Conservation (phyloP, 2,888 invertebrate genomes). For the Macrostomum cliftonense region DNA sequence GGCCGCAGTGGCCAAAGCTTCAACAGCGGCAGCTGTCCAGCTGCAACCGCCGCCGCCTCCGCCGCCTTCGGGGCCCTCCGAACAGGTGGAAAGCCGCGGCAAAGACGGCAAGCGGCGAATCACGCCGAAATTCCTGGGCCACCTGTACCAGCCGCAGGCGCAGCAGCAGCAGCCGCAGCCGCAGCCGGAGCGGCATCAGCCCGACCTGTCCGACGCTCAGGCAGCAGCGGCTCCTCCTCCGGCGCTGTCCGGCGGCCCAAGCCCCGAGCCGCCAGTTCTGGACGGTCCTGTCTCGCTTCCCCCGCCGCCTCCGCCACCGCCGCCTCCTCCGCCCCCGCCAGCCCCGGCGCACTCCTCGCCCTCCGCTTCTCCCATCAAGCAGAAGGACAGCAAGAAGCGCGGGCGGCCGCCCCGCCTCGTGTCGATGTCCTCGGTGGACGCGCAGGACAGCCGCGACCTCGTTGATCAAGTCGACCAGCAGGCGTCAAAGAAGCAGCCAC, state of each 20-base stretch:
- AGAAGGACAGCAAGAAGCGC: neutral
- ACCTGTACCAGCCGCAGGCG: constrained; percentile 23
- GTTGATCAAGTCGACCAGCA: no score
- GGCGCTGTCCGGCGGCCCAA: no score
- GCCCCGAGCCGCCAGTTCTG: neutral
- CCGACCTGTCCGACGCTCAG: no score
- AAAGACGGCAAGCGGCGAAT: constrained; percentile 75
- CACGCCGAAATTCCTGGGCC: constrained; percentile 80
- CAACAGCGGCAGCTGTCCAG: neutral
- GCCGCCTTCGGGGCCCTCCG: constrained; percentile 2
- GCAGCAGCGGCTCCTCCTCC: no score
- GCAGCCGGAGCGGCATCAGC: no score
- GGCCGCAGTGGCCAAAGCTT: neutral
- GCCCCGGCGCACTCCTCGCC: neutral
- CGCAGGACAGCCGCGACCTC: no score
- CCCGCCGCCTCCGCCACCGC: neutral
- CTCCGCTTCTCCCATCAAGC: neutral
- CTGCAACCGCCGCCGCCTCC: no score
- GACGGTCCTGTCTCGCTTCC: neutral
- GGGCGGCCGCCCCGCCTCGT: no score
- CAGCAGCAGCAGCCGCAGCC: neutral
- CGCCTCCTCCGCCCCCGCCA: neutral
- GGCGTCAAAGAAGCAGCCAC: neutral
- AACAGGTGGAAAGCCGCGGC: constrained; percentile 9
- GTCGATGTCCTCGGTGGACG: no score